Conservation (phyloP, 2,888 invertebrate genomes). For the Epiblema foenella region DNA sequence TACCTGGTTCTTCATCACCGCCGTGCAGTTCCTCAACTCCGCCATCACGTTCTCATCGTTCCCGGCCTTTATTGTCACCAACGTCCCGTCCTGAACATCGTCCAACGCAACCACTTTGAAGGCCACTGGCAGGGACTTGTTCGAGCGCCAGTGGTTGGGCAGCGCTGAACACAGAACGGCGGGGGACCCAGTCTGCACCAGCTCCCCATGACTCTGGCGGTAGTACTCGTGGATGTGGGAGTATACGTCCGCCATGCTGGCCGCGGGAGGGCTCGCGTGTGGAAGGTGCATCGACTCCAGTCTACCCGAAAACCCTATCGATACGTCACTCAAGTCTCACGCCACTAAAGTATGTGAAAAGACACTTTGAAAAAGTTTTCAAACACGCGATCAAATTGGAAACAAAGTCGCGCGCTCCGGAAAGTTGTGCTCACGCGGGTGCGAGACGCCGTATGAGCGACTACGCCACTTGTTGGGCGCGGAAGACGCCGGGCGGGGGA, state of each 20-base stretch:
- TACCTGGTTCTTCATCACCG: conserved; percentile 98
- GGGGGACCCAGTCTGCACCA: conserved; percentile 97
- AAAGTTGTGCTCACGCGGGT: conserved; percentile 79
- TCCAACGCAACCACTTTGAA: conserved; percentile 98
- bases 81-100: conserved; percentile 96
- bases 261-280: conserved; percentile 83
- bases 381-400: conserved; percentile 63
- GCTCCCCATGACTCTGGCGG: conserved; percentile 95
- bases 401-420: conserved; percentile 72
- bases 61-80: conserved; percentile 97
- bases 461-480: conserved; percentile 81
- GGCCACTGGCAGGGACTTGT: conserved; percentile 97
- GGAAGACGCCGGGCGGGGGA: conserved; percentile 80
- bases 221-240: conserved; percentile 91
- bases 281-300: conserved; percentile 88
- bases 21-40: conserved; percentile 96
- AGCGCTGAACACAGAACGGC: conserved; percentile 97
- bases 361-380: conserved; percentile 68
- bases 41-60: conserved; percentile 99
- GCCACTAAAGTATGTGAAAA: conserved; percentile 65
- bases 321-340: conserved; percentile 79
- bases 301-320: conserved; percentile 67
- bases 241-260: conserved; percentile 90
- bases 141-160: conserved; percentile 98
- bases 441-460: conserved; percentile 76